These are phyloP conservation scores for Cairina moschata DNA, from an alignment of 2,113 vertebrate genomes.

Conservation along the genomic window DNA sequence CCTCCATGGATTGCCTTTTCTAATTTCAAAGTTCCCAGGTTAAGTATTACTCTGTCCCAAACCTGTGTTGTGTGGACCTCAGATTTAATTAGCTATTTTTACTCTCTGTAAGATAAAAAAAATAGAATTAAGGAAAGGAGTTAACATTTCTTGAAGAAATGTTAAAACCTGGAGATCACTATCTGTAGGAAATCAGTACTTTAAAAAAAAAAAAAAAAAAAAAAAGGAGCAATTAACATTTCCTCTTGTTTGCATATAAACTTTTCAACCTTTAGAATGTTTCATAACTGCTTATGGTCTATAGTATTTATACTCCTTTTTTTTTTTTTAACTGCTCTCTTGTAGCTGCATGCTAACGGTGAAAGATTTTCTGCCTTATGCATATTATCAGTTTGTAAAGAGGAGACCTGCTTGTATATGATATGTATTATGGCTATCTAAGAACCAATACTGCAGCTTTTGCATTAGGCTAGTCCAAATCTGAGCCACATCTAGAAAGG, in stretches of 20 bases:
- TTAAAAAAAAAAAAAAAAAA: conserved; percentile 35
- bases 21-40: conserved; percentile 21
- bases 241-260: conserved; percentile 39
- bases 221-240: conserved; percentile 35
- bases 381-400: not conserved
- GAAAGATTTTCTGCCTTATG: not conserved
- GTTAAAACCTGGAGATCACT: conserved; percentile 35
- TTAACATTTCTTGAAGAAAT: not conserved
- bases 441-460: not conserved
- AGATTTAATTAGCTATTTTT: conserved; percentile 53
- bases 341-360: not conserved
- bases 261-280: conserved; percentile 50
- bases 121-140: conserved; percentile 43
- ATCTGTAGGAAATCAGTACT: conserved; percentile 7
- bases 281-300: conserved; percentile 1
- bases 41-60: conserved; percentile 23
- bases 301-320: not conserved
- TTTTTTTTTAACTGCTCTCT: not conserved
- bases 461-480: not conserved
- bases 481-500: not conserved
- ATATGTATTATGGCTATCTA: not conserved
- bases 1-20: not conserved
- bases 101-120: conserved; percentile 2
- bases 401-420: not conserved
- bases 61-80: not conserved